These are phyloP conservation scores for Spongilla lacustris DNA, from an alignment of 37 sponge, comb jelly and placozoan genomes.

Conservation along the genomic window DNA sequence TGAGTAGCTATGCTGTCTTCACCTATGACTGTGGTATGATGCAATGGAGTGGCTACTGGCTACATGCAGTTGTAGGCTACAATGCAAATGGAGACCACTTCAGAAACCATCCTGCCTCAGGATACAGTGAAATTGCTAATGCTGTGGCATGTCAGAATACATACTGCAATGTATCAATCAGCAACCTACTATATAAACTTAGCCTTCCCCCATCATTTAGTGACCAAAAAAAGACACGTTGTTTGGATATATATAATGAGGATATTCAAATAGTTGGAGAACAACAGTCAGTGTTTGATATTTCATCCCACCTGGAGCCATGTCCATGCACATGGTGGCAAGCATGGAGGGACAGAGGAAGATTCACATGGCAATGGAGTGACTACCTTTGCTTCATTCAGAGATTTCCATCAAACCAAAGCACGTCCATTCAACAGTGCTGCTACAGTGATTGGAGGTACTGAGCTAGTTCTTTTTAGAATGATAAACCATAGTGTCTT, in stretches of 20 bases:
- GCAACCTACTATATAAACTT: conserved; percentile 39
- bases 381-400: conserved; percentile 5
- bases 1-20: conserved; percentile 57
- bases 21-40: conserved; percentile 65
- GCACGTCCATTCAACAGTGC: neutral
- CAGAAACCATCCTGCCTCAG: conserved; percentile 31
- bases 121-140: neutral
- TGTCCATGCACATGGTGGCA: conserved; percentile 32
- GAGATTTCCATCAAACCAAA: neutral
- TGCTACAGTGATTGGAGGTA: neutral
- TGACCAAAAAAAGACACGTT: neutral
- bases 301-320: neutral
- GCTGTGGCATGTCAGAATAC: conserved; percentile 19
- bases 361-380: neutral
- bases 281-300: neutral
- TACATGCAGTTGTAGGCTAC: conserved; percentile 33
- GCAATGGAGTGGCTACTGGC: conserved; percentile 51
- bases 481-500: conserved; percentile 5
- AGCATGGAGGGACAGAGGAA: conserved; percentile 12
- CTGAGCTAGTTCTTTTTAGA: neutral
- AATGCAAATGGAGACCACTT: conserved; percentile 46
- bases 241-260: neutral
- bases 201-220: neutral
- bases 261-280: neutral
- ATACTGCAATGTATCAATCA: neutral